Base-by-base conservation (phyloP, 2,797 vertebrate genomes). In the Odontamblyopus lacepedii region DNA sequence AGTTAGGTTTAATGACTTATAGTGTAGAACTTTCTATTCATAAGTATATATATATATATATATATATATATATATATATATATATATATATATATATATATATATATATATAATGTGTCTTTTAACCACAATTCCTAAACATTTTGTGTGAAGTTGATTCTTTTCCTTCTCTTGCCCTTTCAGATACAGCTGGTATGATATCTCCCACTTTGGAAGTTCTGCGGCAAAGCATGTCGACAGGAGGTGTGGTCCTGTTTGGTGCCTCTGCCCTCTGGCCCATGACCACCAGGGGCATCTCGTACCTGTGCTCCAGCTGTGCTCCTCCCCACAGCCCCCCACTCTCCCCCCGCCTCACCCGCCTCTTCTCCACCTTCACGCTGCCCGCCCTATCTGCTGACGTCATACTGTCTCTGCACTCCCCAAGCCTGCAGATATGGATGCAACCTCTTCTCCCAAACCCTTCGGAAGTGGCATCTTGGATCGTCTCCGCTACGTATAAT, bases 351-450 rank as follows among this genome's bases (percentile, higher is more conserved):
- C 93, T 97, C 23, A 90, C 79, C 26, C 91, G 94, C 16, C 93
- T 95, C 7, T 96, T 97, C 83, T 95, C 93, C 0, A 77, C 92
- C 13, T 87, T 98, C 48, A 91, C 91, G 50, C 86, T 97, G 13
- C 93, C 93, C 0, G 77, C 66, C 1, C 19, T 92, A 56, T 91
- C 88, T 26, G 26, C 67, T 59, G 93, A 94, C 0, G 69, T 84
- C 4, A 70, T 97, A 50, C 78, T 94, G 50, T 92, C 93, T n/a
- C 81, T 96, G 51, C 91, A 96, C 74, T 85, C 85, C 1, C 86
- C 92, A 2, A 61, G 50, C 26, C 64, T 96, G 38, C 88, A 92
- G 41, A 59, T 74, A 0, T 97, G 96, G 96, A 88, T 96, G 1
- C 87, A 92, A n/a, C 82, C 88, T 13, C 73, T 83, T 1, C 64